These are phyloP conservation scores for Hypsibius dujardini DNA, from an alignment of 1,140 invertebrate genomes.

Conservation along the genomic window DNA sequence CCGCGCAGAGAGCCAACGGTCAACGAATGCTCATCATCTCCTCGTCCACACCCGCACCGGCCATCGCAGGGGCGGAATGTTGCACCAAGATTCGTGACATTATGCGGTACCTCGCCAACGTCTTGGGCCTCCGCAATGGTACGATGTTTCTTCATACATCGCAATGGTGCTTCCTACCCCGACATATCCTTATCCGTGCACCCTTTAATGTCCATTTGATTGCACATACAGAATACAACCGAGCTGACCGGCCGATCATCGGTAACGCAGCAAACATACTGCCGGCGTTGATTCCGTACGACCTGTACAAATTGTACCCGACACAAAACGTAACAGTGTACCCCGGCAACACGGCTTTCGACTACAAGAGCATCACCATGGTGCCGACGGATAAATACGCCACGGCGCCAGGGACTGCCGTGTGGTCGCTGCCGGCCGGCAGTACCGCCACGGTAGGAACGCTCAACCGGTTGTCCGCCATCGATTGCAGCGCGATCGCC, in stretches of 20 bases:
- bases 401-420: not conserved
- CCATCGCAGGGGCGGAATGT: not conserved
- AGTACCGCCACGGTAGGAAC: not conserved
- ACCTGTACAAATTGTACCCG: not conserved
- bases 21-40: not conserved
- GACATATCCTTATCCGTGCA: too few species aligned
- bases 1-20: not conserved
- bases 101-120: not conserved
- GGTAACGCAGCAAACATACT: not conserved
- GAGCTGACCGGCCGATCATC: not conserved
- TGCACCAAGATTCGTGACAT: not conserved
- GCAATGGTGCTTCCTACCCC: too few species aligned
- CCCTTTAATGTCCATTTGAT: too few species aligned
- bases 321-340: not conserved
- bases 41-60: not conserved
- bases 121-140: not conserved
- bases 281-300: not conserved
- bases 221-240: not conserved
- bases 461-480: not conserved
- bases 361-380: not conserved
- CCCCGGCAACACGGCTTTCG: not conserved
- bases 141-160: too few species aligned
- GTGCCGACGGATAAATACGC: not conserved
- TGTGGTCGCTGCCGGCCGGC: not conserved
- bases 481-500: not conserved